Conservation (phyloP, 2,797 vertebrate species). For the Ctenopoma kingsleyae region DNA sequence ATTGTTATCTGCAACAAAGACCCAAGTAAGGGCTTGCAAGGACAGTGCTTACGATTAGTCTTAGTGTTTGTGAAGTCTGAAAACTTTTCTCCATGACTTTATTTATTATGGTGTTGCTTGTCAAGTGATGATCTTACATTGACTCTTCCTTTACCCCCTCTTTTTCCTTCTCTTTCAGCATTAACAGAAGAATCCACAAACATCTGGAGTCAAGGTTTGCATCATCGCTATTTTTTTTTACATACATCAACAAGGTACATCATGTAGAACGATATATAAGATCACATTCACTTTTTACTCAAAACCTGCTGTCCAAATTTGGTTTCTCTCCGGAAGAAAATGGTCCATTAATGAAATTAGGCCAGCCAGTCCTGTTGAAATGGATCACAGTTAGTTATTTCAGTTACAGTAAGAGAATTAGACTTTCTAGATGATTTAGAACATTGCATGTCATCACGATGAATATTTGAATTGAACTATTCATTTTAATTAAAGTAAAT, state of each 20-base stretch:
- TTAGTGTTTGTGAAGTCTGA: slow-evolving; percentile 39
- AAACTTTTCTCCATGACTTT: slow-evolving; percentile 52
- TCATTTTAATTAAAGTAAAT: slow-evolving; percentile 60
- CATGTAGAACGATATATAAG: not conserved
- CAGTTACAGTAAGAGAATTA: slow-evolving; percentile 20
- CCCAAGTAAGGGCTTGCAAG: slow-evolving; percentile 56
- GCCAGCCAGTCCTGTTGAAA: not conserved
- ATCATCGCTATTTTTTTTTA: not conserved
- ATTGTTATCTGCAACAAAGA: slow-evolving; percentile 69
- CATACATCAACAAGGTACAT: not conserved
- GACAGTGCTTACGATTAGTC: slow-evolving; percentile 49
- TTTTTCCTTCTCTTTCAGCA: slow-evolving; percentile 31
- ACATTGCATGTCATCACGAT: slow-evolving; percentile 19
- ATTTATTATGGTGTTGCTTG: slow-evolving; percentile 22
- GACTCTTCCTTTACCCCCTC: not conserved
- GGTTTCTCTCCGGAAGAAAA: not conserved
- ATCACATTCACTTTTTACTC: not conserved
- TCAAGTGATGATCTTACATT: slow-evolving; percentile 1
- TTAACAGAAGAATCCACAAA: not conserved
- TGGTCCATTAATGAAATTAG: not conserved
- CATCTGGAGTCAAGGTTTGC: slow-evolving; percentile 25
- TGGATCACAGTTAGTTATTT: slow-evolving; percentile 6
- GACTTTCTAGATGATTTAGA: slow-evolving; percentile 41
- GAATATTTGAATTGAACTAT: slow-evolving; percentile 30
- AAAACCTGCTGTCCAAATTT: not conserved